A percentile compares a stretch with the other conserved stretches of the same genome.
Evolutionary conservation across 2,113 vertebrate species (phyloP).

Genomic region (Gasterosteus aculeatus): DNA sequence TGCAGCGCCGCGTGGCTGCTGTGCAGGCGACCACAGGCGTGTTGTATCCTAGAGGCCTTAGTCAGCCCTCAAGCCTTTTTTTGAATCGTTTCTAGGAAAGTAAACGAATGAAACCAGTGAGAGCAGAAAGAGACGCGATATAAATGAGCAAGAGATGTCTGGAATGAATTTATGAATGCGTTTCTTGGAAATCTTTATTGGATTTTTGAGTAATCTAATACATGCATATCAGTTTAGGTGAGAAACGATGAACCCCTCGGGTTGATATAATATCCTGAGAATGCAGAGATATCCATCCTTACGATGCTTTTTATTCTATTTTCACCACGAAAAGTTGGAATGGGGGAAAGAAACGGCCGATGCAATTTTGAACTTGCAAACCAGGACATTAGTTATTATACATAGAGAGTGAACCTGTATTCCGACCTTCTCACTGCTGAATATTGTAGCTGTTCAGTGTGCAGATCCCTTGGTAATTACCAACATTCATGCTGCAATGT

Average conservation of each 20-base stretch:
- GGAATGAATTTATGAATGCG: not conserved
- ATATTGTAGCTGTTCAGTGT: not conserved
- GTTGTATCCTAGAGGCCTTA: not conserved
- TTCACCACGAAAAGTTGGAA: not conserved
- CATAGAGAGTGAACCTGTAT: not conserved
- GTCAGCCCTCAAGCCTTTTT: slow-evolving; percentile 11
- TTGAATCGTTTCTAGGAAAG: not conserved
- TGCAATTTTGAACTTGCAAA: not conserved
- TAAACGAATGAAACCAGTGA: not conserved
- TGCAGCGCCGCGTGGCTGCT: not conserved
- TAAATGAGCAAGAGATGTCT: not conserved
- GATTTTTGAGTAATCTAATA: slow-evolving; percentile 14
- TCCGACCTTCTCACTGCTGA: not conserved
- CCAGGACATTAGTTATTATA: not conserved
- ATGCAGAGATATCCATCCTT: not conserved
- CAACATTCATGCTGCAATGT: not conserved
- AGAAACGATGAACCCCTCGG: not conserved
- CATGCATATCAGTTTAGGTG: not conserved
- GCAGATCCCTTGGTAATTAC: not conserved
- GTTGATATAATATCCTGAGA: slow-evolving; percentile 7
- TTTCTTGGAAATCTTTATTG: not conserved
- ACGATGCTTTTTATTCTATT: not conserved
- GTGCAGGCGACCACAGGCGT: not conserved
- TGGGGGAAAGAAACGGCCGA: not conserved
- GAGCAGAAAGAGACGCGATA: not conserved